Evolutionary conservation across 2,797 vertebrate genomes (phyloP).

Genomic region (Rhodeus uyekii): DNA sequence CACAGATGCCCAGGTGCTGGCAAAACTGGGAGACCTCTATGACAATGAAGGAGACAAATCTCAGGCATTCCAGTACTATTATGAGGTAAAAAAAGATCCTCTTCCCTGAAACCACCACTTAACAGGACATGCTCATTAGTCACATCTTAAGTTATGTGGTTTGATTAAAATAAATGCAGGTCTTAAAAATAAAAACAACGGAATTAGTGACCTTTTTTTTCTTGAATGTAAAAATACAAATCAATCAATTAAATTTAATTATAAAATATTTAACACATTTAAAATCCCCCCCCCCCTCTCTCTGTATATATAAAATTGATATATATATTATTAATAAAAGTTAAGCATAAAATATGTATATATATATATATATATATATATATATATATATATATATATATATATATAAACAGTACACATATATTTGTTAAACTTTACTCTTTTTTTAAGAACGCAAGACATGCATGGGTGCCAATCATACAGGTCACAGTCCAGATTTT

Average conservation of each 20-base stretch:
- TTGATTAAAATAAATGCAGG: neutral
- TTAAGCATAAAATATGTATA: no score
- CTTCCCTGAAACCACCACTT: neutral
- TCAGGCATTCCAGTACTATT: constrained; percentile 95
- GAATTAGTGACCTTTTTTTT: no score
- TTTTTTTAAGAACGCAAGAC: neutral
- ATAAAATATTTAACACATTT: neutral
- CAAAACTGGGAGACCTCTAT: constrained; percentile 90
- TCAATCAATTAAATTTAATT: neutral
- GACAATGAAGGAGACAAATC: constrained; percentile 93
- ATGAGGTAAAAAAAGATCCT: constrained; percentile 77
- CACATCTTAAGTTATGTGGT: neutral
- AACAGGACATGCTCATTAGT: neutral
- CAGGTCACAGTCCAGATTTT: neutral
- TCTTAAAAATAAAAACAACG: neutral
- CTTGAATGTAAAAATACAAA: no score
- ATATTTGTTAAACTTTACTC: no score
- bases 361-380: no score
- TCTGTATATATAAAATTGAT: no score
- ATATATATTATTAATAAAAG: no score
- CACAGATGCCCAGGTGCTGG: constrained; percentile 86
- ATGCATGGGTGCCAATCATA: neutral
- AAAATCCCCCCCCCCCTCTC: no score
- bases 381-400: neutral
- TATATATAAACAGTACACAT: no score